A percentile compares a stretch with the other conserved stretches of the same genome.
These are phyloP conservation scores for Mythimna lalbum DNA, from an alignment of 2,888 invertebrate species.

Conservation along the genomic window DNA sequence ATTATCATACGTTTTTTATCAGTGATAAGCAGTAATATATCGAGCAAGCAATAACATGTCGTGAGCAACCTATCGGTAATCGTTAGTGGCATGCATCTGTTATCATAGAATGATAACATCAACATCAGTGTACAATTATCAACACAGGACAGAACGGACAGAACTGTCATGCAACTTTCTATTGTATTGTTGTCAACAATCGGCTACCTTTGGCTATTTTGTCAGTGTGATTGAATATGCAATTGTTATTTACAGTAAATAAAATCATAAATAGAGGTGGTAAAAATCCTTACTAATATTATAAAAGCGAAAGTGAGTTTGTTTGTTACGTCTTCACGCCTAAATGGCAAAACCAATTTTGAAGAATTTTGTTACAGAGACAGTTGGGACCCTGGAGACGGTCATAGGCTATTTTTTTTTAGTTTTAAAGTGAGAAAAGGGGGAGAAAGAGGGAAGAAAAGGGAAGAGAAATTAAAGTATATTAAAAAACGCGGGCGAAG, in stretches of 20 bases:
- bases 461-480: too few species aligned
- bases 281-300: too few species aligned
- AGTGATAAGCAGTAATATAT: slow-evolving; percentile 7
- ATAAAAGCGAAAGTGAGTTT: too few species aligned
- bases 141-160: slow-evolving; percentile 2
- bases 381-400: too few species aligned
- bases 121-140: slow-evolving; percentile 17
- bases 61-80: slow-evolving; percentile 32
- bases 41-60: slow-evolving; percentile 9
- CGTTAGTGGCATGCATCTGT: slow-evolving; percentile 29
- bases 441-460: too few species aligned
- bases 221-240: slow-evolving; percentile 1
- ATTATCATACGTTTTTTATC: slow-evolving; percentile 10
- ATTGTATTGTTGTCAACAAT: slow-evolving; percentile 17
- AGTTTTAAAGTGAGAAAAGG: too few species aligned
- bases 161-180: slow-evolving; percentile 29
- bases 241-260: slow-evolving; percentile 9
- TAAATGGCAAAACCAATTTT: too few species aligned
- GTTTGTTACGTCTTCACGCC: too few species aligned
- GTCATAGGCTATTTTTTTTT: too few species aligned
- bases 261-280: slow-evolving; percentile 9
- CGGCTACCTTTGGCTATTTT: slow-evolving; percentile 7
- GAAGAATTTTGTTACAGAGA: too few species aligned
- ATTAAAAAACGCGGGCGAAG: too few species aligned
- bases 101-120: slow-evolving; percentile 41